These are phyloP conservation scores for Pangasianodon gigas DNA, from an alignment of 2,113 vertebrate genomes.

Conservation along the genomic window DNA sequence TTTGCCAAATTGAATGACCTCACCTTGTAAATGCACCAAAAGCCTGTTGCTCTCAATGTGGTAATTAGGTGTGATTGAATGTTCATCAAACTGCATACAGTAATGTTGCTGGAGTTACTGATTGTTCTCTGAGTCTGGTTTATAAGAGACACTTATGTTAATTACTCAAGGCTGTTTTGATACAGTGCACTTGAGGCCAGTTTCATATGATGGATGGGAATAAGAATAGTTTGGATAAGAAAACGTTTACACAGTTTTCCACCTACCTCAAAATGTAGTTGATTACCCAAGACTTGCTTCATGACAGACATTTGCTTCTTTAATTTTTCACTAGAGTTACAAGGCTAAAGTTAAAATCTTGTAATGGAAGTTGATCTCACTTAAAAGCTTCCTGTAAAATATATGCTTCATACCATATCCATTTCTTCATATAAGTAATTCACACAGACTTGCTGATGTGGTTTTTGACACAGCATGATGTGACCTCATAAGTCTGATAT, in stretches of 20 bases:
- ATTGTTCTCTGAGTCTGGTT: constrained; percentile 26
- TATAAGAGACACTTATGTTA: constrained; percentile 20
- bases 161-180: constrained; percentile 14
- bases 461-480: background rate
- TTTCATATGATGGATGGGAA: constrained; percentile 4
- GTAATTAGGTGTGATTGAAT: constrained; percentile 52
- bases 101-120: constrained; percentile 29
- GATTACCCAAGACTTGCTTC: background rate
- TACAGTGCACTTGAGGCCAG: background rate
- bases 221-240: background rate
- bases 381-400: background rate
- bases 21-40: constrained; percentile 36
- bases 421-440: background rate
- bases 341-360: background rate
- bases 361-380: background rate
- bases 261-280: background rate
- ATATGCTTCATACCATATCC: background rate
- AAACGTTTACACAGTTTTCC: background rate
- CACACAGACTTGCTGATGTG: background rate
- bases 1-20: constrained; percentile 47
- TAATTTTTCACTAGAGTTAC: background rate
- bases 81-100: constrained; percentile 25
- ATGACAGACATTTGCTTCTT: background rate
- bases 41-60: constrained; percentile 33
- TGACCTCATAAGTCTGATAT: background rate